These are phyloP conservation scores for Pterois miles DNA, from an alignment of 2,797 vertebrate species.

Conservation along the genomic window DNA sequence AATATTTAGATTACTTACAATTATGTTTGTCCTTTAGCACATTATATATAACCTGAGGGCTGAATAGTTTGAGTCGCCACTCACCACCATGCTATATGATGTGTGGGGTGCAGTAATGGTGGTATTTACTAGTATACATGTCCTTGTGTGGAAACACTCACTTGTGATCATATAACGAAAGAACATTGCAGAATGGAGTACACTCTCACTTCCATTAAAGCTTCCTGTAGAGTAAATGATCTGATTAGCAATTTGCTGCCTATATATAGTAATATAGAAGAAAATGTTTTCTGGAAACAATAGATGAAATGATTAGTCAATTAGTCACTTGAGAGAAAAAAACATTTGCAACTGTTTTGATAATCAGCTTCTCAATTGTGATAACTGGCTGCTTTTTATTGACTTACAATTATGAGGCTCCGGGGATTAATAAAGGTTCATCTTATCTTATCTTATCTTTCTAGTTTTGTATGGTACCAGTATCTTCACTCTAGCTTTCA, in stretches of 20 bases:
- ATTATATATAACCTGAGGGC: neutral
- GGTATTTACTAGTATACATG: neutral
- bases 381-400: too few relatives aligned
- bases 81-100: neutral
- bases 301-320: too few relatives aligned
- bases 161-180: neutral
- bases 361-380: too few relatives aligned
- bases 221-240: neutral
- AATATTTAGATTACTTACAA: conserved; percentile 19
- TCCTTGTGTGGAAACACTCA: neutral
- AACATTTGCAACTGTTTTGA: too few relatives aligned
- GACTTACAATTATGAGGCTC: too few relatives aligned
- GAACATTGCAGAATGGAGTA: neutral
- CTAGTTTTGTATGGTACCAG: too few relatives aligned
- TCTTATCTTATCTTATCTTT: too few relatives aligned
- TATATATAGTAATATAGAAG: neutral
- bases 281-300: too few relatives aligned
- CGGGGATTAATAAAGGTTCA: too few relatives aligned
- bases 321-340: too few relatives aligned
- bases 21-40: conserved; percentile 2
- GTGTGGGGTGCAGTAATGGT: neutral
- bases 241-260: neutral
- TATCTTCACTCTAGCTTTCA: too few relatives aligned
- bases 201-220: neutral
- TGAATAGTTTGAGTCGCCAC: neutral